These are phyloP conservation scores for Ptilorrhoa leucosticta DNA, from an alignment of 2,113 vertebrate species.

Conservation along the genomic window DNA sequence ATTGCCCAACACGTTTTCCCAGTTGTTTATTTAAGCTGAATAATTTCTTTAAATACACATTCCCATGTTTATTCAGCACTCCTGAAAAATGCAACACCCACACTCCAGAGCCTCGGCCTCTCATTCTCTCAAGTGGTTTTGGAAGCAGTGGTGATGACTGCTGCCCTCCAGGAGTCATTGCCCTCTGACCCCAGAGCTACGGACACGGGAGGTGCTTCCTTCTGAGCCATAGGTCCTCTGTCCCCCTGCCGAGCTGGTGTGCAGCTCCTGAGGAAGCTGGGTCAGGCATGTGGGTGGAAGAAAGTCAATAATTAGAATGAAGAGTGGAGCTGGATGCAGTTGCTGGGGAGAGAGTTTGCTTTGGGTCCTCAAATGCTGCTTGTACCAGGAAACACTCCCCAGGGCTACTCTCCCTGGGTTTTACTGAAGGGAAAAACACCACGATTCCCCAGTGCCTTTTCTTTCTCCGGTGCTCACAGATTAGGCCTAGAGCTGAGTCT, in stretches of 20 bases:
- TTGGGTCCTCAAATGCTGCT: background rate
- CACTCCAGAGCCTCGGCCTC: background rate
- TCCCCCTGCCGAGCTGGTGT: background rate
- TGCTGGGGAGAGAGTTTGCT: background rate
- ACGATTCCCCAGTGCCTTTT: accelerated
- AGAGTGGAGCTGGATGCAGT: background rate
- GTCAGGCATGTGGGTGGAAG: slow-evolving; percentile 50
- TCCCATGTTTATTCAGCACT: slow-evolving; percentile 62
- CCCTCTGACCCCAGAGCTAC: slow-evolving; percentile 33
- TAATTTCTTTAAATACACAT: slow-evolving; percentile 65
- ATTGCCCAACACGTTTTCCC: background rate
- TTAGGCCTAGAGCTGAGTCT: background rate
- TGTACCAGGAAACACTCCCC: background rate
- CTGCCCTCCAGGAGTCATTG: background rate
- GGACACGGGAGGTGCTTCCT: slow-evolving; percentile 59
- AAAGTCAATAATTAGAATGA: slow-evolving; percentile 60
- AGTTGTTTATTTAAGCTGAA: slow-evolving; percentile 62
- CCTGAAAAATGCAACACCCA: slow-evolving; percentile 43
- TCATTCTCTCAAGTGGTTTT: background rate
- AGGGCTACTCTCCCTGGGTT: background rate
- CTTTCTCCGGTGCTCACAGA: background rate
- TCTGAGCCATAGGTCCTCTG: background rate
- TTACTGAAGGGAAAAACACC: background rate
- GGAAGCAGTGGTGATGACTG: background rate
- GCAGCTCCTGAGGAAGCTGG: accelerated